Conservation (phyloP, 1,140 invertebrate genomes). For the Heliconius nattereri region DNA sequence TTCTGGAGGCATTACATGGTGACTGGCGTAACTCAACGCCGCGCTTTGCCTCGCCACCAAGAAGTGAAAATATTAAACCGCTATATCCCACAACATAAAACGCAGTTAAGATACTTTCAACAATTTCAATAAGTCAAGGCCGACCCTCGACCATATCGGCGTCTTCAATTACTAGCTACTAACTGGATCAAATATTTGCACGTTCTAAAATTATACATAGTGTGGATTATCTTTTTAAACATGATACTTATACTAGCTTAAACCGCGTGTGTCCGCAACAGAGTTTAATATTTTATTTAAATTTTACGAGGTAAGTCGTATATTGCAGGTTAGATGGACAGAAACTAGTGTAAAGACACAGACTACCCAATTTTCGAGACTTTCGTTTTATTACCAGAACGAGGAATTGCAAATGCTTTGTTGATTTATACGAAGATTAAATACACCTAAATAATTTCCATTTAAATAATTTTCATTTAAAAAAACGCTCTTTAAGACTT, state of each 20-base stretch:
- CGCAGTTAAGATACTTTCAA: conserved; percentile 32
- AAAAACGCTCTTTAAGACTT: too few species aligned
- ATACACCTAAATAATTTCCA: too few species aligned
- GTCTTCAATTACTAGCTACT: conserved; percentile 25
- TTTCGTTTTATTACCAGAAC: too few species aligned
- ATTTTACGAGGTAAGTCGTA: background rate
- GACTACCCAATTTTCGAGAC: too few species aligned
- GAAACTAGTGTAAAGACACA: too few species aligned
- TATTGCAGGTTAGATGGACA: too few species aligned
- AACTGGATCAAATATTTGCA: conserved; percentile 31
- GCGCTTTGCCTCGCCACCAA: too few species aligned
- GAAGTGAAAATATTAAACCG: conserved; percentile 3
- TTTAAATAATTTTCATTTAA: too few species aligned
- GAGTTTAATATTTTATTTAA: background rate
- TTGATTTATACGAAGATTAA: too few species aligned
- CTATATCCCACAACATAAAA: conserved; percentile 11
- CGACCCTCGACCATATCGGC: conserved; percentile 27
- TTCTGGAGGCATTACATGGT: too few species aligned
- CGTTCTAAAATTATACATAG: conserved; percentile 10
- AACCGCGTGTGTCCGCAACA: background rate
- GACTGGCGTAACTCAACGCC: too few species aligned
- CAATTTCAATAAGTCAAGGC: conserved; percentile 37
- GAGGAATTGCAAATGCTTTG: too few species aligned
- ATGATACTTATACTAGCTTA: background rate
- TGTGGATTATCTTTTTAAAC: conserved; percentile 1